Evolutionary conservation across 2,797 vertebrate genomes (phyloP), one percentile per base, ranked within the genome.

Genomic region (Acestrorhynchus altus): DNA sequence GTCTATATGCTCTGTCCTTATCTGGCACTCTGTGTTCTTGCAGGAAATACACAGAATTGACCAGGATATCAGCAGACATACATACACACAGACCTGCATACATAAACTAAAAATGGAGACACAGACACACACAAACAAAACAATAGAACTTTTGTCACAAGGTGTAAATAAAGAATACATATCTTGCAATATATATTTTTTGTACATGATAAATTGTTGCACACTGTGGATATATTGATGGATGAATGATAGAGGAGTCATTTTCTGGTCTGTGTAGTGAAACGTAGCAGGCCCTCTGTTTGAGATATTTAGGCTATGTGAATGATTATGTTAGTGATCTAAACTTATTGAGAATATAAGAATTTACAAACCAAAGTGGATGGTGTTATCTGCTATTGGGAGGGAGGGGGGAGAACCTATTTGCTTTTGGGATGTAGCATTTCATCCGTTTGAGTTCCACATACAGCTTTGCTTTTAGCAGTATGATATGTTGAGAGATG

Each of bases 401-500:
- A 83, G 78, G 84, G 61, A 47, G 83, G 78, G 83, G 60, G 87
- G 77, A 20, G 52, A 86, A 86, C 61, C 85, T 88, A 81, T 90
- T 91, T 90, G 87, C 82, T 86, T 59, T 8, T 77, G 87, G 86
- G 88, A 85, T 88, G 92, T 92, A 88, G 77, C 82, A 85, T 88
- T 87, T 89, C 88, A 93, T 94, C 89, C 83, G 84, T 91, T 94
- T 95, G 94, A 95, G 96, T 96, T 95, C 96, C 95, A 90, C 95
- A 94, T 92, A 85, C 89, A 92, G 92, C 93, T 92, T 91, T 90
- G 93, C 92, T 88, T 90, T 87, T 90, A 95, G 92, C 90, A 89
- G 92, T 90, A 91, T 78, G 86, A 86, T 90, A 89, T 88, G 60
- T 87, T 89, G 86, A 90, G 31, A 85, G 83, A 85, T 74, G 87